A percentile compares a stretch with the other conserved stretches of the same genome.
phyloP scores from a whole-genome alignment of 2,797 vertebrate genomes.

The Pantherophis vulpinus region DNA sequence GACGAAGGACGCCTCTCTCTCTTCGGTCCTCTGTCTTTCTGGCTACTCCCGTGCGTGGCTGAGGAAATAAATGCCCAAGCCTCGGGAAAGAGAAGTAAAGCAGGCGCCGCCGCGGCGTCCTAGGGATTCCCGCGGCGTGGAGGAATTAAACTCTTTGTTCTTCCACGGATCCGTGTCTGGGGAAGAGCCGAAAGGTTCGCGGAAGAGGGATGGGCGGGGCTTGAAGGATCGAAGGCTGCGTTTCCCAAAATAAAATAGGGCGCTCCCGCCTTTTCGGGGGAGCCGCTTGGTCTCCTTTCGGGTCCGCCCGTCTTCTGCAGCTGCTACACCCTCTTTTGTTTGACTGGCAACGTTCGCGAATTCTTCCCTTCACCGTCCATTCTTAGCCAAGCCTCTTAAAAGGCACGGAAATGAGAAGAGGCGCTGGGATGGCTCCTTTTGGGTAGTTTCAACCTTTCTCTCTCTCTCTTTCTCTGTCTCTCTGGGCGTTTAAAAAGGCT shows the following conservation, averaged over 20 bases:
- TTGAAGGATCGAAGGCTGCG: neutral
- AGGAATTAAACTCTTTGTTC: constrained; percentile 14
- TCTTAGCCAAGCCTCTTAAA: neutral
- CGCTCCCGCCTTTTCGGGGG: neutral
- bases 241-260: neutral
- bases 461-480: neutral
- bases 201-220: neutral
- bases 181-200: neutral
- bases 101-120: neutral
- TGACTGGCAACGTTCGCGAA: constrained; percentile 22
- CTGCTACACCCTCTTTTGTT: constrained; percentile 73
- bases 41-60: neutral
- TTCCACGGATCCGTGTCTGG: neutral
- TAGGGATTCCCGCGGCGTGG: neutral
- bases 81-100: neutral
- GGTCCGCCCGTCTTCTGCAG: constrained; percentile 18
- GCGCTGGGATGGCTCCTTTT: no score
- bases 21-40: neutral
- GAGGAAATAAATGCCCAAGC: neutral
- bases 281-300: neutral
- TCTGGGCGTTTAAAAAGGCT: neutral
- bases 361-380: constrained; percentile 15
- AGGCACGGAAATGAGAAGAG: neutral
- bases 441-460: neutral
- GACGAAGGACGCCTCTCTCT: neutral